These are phyloP conservation scores for Sebastes cheni DNA, from an alignment of 2,797 vertebrate genomes.

Conservation along the genomic window DNA sequence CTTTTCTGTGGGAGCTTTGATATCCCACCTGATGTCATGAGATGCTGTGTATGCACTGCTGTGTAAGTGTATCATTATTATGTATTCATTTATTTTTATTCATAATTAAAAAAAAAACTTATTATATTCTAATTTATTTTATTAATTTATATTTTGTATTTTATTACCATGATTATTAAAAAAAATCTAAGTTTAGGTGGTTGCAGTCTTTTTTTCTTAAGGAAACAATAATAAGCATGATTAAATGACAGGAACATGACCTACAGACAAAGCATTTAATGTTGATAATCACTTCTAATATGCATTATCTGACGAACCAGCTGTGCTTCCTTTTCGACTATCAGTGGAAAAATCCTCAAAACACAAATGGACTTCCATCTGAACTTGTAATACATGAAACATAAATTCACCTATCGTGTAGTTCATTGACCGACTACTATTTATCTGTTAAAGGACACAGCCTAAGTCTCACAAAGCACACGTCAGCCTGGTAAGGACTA, in stretches of 20 bases:
- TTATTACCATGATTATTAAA: no score
- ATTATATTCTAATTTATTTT: no score
- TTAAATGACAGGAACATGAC: neutral
- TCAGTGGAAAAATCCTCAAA: slow-evolving; percentile 14
- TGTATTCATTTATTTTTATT: no score
- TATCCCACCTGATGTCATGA: slow-evolving; percentile 27
- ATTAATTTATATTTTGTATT: no score
- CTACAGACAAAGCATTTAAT: neutral
- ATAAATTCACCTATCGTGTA: slow-evolving; percentile 16
- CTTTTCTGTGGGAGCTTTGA: slow-evolving; percentile 18
- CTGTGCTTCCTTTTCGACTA: neutral
- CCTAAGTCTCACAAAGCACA: slow-evolving; percentile 17
- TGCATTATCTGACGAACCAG: neutral
- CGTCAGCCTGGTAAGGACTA: slow-evolving; percentile 30
- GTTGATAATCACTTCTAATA: neutral
- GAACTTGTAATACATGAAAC: slow-evolving; percentile 30
- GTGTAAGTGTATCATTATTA: neutral
- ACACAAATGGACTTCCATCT: neutral
- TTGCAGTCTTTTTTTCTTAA: no score
- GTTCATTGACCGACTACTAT: slow-evolving; percentile 20
- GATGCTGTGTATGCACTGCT: neutral
- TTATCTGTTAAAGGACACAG: slow-evolving; percentile 43
- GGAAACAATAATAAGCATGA: no score
- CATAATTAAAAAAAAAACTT: no score
- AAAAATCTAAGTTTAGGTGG: no score